phyloP scores from a whole-genome alignment of 1,140 invertebrate genomes.

The Cylas formicarius region DNA sequence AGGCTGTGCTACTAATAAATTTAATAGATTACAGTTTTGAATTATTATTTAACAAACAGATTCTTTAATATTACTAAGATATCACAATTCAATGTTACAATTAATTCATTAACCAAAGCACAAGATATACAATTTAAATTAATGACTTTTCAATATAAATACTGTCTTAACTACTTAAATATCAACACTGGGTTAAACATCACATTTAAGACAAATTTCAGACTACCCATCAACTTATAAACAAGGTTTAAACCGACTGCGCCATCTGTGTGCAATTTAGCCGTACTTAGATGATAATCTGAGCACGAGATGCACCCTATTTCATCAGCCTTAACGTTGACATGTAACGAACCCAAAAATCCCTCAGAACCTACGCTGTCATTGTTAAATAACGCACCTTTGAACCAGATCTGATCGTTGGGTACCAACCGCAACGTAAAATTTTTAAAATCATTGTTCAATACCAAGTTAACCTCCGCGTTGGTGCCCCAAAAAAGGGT shows the following conservation, averaged over 20 bases:
- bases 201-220: slow-evolving; percentile 68
- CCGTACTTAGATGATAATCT: slow-evolving; percentile 46
- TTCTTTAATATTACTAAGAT: too few relatives aligned
- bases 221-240: slow-evolving; percentile 53
- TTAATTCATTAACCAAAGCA: too few relatives aligned
- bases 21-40: too few relatives aligned
- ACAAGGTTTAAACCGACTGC: slow-evolving; percentile 38
- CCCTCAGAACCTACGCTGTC: slow-evolving; percentile 35
- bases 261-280: slow-evolving; percentile 46
- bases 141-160: background rate
- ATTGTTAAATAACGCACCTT: slow-evolving; percentile 48
- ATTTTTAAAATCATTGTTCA: slow-evolving; percentile 60
- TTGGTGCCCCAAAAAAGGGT: slow-evolving; percentile 55
- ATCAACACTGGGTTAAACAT: slow-evolving; percentile 66
- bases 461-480: slow-evolving; percentile 53
- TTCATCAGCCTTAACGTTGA: slow-evolving; percentile 54
- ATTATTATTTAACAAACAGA: too few relatives aligned
- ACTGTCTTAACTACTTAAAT: slow-evolving; percentile 64
- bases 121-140: too few relatives aligned
- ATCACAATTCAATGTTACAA: too few relatives aligned
- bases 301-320: slow-evolving; percentile 61
- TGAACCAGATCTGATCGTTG: slow-evolving; percentile 66
- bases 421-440: slow-evolving; percentile 58
- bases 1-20: too few relatives aligned
- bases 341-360: slow-evolving; percentile 49